Evolutionary conservation across 1,140 invertebrate species (phyloP), one percentile per base, ranked within the genome.

Genomic region (Theocolax elegans): DNA sequence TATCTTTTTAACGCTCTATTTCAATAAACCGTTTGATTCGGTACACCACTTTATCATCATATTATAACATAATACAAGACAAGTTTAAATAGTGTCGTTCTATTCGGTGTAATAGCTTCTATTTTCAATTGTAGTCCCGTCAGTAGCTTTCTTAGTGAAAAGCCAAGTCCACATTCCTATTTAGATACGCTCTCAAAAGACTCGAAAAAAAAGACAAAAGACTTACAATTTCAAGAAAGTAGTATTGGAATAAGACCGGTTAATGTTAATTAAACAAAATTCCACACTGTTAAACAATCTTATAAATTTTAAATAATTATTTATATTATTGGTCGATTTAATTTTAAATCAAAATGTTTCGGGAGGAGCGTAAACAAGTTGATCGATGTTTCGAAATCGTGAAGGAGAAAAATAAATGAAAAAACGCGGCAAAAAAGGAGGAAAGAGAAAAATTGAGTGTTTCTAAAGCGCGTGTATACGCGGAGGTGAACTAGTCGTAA

Each of bases 201-300:
- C 10, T 21, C 9, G 0, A 3, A 8, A 21, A 23, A 13, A 58
- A 58, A 23, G 17, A 40, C n/a, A 31, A 19, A 35, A 12, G n/a
- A n/a, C n/a, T n/a, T n/a, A n/a, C n/a, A n/a, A n/a, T n/a, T n/a
- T 1, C 29, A 35, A 12, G 12, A 1, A 27, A 27, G 10, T 1
- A 8, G 10, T 3, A 15, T 15, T 13, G 23, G 9, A 51, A 51
- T 15, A 51, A 51, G 23, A 27, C 23, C 1, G 13, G 2, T 3
- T 27, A 46, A 46, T 46, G 17, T n/a, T n/a, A n/a, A n/a, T n/a
- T n/a, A n/a, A n/a, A n/a, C n/a, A 46, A 46, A 46, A 46, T 46
- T 17, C 19, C 10, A 48, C 46, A 51, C 10, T 27, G 13, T 3
- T n/a, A 54, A 54, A 31, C 17, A 21, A 51, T 1, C 3, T 56